Conservation (phyloP, 1,140 invertebrate genomes). For the Littorina saxatilis region DNA sequence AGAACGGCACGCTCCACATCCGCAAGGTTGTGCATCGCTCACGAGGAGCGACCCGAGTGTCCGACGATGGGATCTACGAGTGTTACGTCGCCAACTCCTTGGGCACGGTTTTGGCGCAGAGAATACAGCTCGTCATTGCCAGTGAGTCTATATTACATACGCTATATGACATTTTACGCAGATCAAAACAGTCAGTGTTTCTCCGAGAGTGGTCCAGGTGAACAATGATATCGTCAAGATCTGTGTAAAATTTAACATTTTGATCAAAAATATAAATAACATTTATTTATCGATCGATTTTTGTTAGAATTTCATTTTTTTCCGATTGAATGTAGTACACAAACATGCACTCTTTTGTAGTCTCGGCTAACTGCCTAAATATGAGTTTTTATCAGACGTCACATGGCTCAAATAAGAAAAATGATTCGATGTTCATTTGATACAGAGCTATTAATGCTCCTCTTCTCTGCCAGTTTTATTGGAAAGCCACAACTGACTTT, state of each 20-base stretch:
- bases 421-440: not conserved
- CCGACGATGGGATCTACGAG: slow-evolving; percentile 31
- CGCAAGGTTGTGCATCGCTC: slow-evolving; percentile 27
- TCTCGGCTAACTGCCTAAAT: too few species aligned
- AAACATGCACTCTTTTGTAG: too few species aligned
- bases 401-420: too few species aligned
- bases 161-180: too few species aligned
- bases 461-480: too few species aligned
- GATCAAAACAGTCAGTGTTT: too few species aligned
- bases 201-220: not conserved
- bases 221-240: not conserved
- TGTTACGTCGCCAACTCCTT: slow-evolving; percentile 35
- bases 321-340: not conserved
- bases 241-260: too few species aligned
- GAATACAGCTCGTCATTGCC: slow-evolving; percentile 17
- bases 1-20: slow-evolving; percentile 27
- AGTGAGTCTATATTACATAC: slow-evolving; percentile 25
- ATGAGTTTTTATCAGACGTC: too few species aligned
- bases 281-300: too few species aligned
- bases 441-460: too few species aligned
- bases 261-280: too few species aligned
- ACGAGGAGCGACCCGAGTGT: not conserved
- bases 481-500: too few species aligned
- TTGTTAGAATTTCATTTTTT: not conserved
- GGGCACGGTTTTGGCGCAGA: slow-evolving; percentile 25